Base-by-base conservation (phyloP, 1,140 invertebrate genomes). In the Lucilia cuprina region DNA sequence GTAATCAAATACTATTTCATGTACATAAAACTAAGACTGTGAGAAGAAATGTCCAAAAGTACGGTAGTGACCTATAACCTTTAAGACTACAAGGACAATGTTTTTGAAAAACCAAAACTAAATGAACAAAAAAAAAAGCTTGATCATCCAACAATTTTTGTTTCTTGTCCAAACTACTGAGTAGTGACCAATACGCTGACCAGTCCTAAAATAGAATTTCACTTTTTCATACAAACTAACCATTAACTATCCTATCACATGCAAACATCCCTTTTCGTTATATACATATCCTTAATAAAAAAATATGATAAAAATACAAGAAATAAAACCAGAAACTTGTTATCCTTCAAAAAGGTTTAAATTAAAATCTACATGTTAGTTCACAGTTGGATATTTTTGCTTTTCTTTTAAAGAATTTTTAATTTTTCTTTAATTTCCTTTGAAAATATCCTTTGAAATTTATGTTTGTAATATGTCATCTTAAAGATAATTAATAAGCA, bases 51-150 rank as follows among this genome's bases (percentile, higher is more conserved):
- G 85, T 70, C 83, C 65, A 87, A 89, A 89, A 89, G 88, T 89
- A 87, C 88, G 88, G 88, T 89, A 87, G 30, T 89, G 88, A 89
- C 88, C 88, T 89, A 86, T 89, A 88, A 89, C 87, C 88, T 89
- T 87, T 60, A 25, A 85, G 87, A 87, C 86, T 86, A 84, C 86
- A 85, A 84, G 83, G 77, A 84, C 34, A 70, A 35, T 78, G 17
- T 55, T 55, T 55, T 41, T 47, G 9, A 49, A 74, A 83, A 47
- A 41, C 34, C 74, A n/a, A 78, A 78, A 41, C 2, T 10, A 41
- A 41, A 41, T 35, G 74, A 41, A 34, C 47, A 83, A 77, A 84
- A 87, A 77, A 84, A 87, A 85, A 86, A 87, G 85, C 75, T 84
- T 84, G 87, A 87, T 89, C 89, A 89, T 83, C 86, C 74, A 34